Percentiles rank a stretch among this genome's conserved stretches.
phyloP scores from a whole-genome alignment of 2,797 vertebrate species.

The Darevskia mixta region DNA sequence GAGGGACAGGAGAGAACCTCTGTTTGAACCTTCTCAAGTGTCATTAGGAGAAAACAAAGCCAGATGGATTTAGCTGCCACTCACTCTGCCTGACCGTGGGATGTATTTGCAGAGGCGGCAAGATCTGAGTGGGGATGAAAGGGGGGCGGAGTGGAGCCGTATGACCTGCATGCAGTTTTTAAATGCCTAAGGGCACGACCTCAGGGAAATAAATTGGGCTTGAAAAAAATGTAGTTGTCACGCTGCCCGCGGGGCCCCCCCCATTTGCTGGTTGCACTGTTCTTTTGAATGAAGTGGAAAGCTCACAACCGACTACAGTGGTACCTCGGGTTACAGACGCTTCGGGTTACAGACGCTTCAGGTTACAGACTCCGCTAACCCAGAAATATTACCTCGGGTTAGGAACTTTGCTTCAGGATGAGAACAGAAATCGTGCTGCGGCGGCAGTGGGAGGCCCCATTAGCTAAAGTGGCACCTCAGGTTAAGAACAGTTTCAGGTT shows the following conservation, averaged over 20 bases:
- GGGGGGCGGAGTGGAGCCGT: too few relatives aligned
- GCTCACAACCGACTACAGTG: not conserved
- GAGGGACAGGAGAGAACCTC: too few relatives aligned
- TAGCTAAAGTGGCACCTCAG: too few relatives aligned
- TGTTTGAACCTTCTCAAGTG: not conserved
- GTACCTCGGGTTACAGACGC: too few relatives aligned
- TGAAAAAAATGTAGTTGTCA: not conserved
- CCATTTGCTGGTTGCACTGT: not conserved
- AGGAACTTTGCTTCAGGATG: too few relatives aligned
- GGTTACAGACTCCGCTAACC: too few relatives aligned
- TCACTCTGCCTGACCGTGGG: not conserved
- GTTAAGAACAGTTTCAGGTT: too few relatives aligned
- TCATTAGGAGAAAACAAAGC: not conserved
- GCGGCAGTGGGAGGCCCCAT: too few relatives aligned
- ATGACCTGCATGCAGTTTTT: not conserved
- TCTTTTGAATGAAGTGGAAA: not conserved
- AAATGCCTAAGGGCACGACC: not conserved
- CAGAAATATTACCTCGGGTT: too few relatives aligned
- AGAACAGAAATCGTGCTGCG: too few relatives aligned
- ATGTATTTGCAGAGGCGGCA: too few relatives aligned
- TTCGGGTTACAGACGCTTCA: too few relatives aligned
- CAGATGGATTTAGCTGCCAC: not conserved
- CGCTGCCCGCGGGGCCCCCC: fast-evolving
- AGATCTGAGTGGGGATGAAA: not conserved
- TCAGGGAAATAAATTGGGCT: not conserved